These are phyloP conservation scores for Deroplatys truncata DNA, from an alignment of 2,888 invertebrate species.

Conservation along the genomic window DNA sequence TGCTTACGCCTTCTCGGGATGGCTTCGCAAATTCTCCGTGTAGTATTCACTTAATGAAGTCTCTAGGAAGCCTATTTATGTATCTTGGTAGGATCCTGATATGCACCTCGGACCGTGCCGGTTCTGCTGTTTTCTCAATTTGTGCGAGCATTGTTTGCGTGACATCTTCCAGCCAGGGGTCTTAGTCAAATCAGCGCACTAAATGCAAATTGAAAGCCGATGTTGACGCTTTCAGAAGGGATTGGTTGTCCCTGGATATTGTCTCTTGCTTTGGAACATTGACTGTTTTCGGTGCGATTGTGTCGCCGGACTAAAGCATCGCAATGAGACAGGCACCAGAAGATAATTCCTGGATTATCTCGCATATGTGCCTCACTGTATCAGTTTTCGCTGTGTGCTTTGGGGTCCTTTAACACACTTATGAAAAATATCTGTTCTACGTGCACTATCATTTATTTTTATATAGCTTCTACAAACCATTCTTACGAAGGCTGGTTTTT, in stretches of 20 bases:
- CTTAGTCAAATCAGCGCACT: conserved; percentile 2
- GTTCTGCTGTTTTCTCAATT: conserved; percentile 3
- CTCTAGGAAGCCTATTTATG: conserved; percentile 15
- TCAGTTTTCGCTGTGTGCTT: too few species aligned
- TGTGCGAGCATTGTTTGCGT: conserved; percentile 12
- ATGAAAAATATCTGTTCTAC: too few species aligned
- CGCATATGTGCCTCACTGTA: too few species aligned
- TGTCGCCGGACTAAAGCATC: not conserved
- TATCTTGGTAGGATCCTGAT: not conserved
- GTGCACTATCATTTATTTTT: too few species aligned
- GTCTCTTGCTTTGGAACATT: not conserved
- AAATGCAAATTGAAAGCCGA: conserved; percentile 14
- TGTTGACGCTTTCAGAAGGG: not conserved
- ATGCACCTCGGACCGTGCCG: not conserved
- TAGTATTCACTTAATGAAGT: conserved; percentile 14
- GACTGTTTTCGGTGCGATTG: not conserved
- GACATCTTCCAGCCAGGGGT: not conserved
- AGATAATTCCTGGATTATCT: too few species aligned
- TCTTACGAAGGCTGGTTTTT: too few species aligned
- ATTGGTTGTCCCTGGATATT: not conserved
- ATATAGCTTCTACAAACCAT: too few species aligned
- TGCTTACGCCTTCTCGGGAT: conserved; percentile 16
- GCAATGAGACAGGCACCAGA: not conserved
- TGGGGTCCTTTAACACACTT: too few species aligned
- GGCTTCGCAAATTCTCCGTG: conserved; percentile 15